Evolutionary conservation across 2,113 vertebrate genomes (phyloP), one percentile per base, ranked within the genome.

Genomic region (Tylochromis polylepis): DNA sequence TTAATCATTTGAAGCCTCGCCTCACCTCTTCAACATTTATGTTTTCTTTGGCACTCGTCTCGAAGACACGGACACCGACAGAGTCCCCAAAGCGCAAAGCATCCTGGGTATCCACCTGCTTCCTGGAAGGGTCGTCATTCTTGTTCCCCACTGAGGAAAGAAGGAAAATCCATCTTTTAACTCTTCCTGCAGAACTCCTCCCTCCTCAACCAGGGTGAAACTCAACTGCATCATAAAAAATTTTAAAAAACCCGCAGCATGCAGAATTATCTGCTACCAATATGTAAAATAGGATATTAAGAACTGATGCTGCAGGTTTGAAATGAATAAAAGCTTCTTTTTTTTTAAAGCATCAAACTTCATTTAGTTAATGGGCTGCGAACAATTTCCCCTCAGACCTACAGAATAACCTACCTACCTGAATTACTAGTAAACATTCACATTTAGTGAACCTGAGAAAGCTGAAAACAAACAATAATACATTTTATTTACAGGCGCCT

Each of bases 41-140:
- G 88, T 97, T 97, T 34, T 97, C 97, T 93, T 97, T 97, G 83
- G 97, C 97, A 3, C 97, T 97, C 8, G 97, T 97, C 93, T 97
- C 97, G 11, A 96, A 97, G 18, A 97, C 93, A 1, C 94, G 91
- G 3, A 97, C 96, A 0, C 97, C 96, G 75, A 97, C 96, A 1
- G 97, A 95, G 31, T 97, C 96, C n/a, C 96, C 96, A 29, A 97
- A 97, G n/a, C 93, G 94, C 89, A 92, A 7, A 1, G 97, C 97
- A 29, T 97, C 97, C 31, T 95, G 94, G 8, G 93, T 88, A 2
- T 97, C 96, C 92, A 97, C 97, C 62, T 93, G 95, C 56, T 93
- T 97, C 92, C 93, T 95, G 29, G 95, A 81, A 0, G 96, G 96
- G 86, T 97, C 96, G 9, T 97, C 97, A 6, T 94, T 97, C 83